phyloP scores from a whole-genome alignment of 2,888 invertebrate genomes.

The Tribolium freemani region DNA sequence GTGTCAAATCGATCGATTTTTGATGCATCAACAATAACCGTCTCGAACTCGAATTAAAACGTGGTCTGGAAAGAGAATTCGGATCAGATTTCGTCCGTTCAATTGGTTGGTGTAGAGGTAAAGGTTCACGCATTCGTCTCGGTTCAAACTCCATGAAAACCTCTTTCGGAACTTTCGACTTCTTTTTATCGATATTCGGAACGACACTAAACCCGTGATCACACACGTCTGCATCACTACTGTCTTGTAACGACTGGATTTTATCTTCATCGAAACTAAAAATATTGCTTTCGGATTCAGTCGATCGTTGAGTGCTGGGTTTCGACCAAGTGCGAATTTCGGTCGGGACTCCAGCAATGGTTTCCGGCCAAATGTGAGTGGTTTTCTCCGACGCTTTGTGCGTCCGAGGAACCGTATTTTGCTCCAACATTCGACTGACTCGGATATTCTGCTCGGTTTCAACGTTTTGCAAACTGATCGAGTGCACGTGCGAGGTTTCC shows the following conservation, averaged over 20 bases:
- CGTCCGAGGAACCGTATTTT: conserved; percentile 68
- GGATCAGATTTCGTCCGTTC: conserved; percentile 91
- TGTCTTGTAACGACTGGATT: conserved; percentile 79
- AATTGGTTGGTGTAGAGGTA: conserved; percentile 77
- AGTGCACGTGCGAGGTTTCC: conserved; percentile 75
- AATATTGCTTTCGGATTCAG: conserved; percentile 80
- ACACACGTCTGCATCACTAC: conserved; percentile 60
- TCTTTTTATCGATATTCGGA: conserved; percentile 59
- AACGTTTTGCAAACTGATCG: conserved; percentile 79
- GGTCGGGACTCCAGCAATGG: conserved; percentile 70
- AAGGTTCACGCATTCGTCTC: conserved; percentile 67
- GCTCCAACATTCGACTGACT: conserved; percentile 71
- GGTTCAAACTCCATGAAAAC: conserved; percentile 78
- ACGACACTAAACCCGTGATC: conserved; percentile 62
- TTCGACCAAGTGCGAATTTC: conserved; percentile 68
- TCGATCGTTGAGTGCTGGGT: conserved; percentile 70
- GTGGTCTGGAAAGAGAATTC: conserved; percentile 81
- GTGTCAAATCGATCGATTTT: conserved; percentile 87
- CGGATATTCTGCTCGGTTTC: conserved; percentile 76
- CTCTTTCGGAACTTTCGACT: conserved; percentile 62
- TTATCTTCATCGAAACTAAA: conserved; percentile 84
- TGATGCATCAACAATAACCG: conserved; percentile 87
- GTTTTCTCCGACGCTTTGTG: conserved; percentile 51
- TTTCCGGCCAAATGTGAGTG: conserved; percentile 73
- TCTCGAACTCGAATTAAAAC: conserved; percentile 81